phyloP scores from a whole-genome alignment of 2,113 vertebrate species.

The Caretta caretta region DNA sequence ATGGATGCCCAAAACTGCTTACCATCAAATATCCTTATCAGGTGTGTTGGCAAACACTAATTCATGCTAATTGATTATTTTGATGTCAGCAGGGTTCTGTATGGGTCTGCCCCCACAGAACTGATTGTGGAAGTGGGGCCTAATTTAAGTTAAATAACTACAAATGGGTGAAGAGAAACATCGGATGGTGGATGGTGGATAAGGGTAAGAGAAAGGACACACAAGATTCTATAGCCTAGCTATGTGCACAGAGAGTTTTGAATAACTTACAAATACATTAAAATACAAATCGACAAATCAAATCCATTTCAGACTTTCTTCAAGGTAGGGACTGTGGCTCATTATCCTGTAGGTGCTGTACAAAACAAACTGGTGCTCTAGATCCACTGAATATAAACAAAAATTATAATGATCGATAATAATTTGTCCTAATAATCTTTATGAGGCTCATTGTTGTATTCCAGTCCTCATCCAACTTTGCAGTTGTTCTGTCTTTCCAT shows the following conservation, averaged over 20 bases:
- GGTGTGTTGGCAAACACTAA: conserved; percentile 24
- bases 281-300: background rate
- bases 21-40: conserved; percentile 40
- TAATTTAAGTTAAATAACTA: conserved; percentile 61
- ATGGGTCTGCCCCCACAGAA: background rate
- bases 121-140: background rate
- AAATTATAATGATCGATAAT: background rate
- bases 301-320: background rate
- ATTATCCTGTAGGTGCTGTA: background rate
- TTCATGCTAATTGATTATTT: background rate
- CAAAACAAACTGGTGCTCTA: background rate
- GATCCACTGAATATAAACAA: background rate
- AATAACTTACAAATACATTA: background rate
- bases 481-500: background rate
- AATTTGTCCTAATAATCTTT: background rate
- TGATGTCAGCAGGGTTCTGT: background rate
- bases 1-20: conserved; percentile 49
- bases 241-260: background rate
- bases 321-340: background rate
- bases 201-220: background rate
- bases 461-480: background rate
- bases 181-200: background rate
- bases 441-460: background rate
- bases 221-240: background rate
- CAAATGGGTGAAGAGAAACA: conserved; percentile 37